Evolutionary conservation across 2,797 vertebrate species (phyloP), one percentile per base, ranked within the genome.

Genomic region (Perodicticus potto): DNA sequence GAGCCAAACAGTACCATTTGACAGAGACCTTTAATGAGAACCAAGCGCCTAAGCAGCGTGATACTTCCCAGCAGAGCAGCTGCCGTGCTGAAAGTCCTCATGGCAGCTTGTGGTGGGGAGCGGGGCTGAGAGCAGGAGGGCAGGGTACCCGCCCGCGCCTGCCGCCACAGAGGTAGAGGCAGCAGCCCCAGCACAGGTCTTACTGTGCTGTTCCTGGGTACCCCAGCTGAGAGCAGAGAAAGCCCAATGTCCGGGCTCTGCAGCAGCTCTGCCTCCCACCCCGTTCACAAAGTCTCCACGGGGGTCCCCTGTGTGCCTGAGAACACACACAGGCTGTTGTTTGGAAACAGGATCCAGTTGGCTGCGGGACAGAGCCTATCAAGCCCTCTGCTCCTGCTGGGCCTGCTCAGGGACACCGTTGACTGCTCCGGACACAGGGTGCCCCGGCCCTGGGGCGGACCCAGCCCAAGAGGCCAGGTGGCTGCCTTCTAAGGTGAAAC

Each of bases 151-250:
- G 6, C 11, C 25, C 7, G 4, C 11, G 23, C 17, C 12, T 34
- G 55, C n/a, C 34, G 1, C 40, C 43, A 29, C 4, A 1, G 29
- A 14, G 20, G 17, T 1, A 1, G 12, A 13, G 43, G n/a, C 20
- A 69, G 43, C 29, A 86, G 73, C 8, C 34, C 37, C 67, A 27
- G 20, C 63, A 65, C 8, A 53, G 7, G 32, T 22, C 2, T 32
- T 3, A 20, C 29, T n/a, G 40, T 57, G 32, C 13, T 29, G 65
- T 32, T 43, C n/a, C 27, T 1, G 53, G 55, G 27, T 32, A 76
- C 63, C 7, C 25, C 16, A 80, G 65, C 11, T 78, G 5, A 82
- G 17, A 61, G n/a, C 13, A 65, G 37, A 80, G 2, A 14, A 78
- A 73, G 53, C n/a, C 43, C 17, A 23, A 29, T 1, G 8, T 20